phyloP scores from a whole-genome alignment of 2,888 invertebrate species.

The Drosophila kambysellisi region DNA sequence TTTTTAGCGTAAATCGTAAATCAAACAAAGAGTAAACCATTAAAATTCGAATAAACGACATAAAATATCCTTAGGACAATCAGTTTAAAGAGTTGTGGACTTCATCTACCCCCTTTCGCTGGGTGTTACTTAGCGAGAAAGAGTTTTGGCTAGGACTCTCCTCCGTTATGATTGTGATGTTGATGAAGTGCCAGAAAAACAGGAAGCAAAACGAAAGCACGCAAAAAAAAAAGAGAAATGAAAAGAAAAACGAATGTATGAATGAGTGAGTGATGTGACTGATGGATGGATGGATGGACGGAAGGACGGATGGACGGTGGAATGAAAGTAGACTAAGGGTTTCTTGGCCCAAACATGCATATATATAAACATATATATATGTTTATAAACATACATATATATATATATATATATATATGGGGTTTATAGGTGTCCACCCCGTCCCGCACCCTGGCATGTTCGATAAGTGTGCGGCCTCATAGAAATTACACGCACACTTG shows the following conservation, averaged over 20 bases:
- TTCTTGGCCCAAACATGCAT: constrained; percentile 13
- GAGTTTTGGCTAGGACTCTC: constrained; percentile 30
- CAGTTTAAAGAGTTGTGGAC: constrained; percentile 17
- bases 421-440: constrained; percentile 23
- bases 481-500: constrained; percentile 66
- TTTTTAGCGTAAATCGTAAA: background rate
- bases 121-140: constrained; percentile 9
- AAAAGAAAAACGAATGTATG: constrained; percentile 44
- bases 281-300: constrained; percentile 43
- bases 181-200: constrained; percentile 59
- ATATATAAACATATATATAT: background rate
- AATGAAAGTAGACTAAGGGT: constrained; percentile 12
- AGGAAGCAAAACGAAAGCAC: constrained; percentile 28
- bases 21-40: constrained; percentile 10
- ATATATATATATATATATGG: background rate
- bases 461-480: constrained; percentile 66
- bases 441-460: constrained; percentile 12
- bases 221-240: background rate
- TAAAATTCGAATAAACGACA: constrained; percentile 6
- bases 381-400: background rate
- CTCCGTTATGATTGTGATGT: constrained; percentile 60
- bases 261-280: constrained; percentile 57
- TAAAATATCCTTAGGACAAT: constrained; percentile 7
- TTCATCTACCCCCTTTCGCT: constrained; percentile 3
- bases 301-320: background rate